Base-by-base conservation (phyloP, 2,888 invertebrate genomes). In the Cataglyphis albicans region DNA sequence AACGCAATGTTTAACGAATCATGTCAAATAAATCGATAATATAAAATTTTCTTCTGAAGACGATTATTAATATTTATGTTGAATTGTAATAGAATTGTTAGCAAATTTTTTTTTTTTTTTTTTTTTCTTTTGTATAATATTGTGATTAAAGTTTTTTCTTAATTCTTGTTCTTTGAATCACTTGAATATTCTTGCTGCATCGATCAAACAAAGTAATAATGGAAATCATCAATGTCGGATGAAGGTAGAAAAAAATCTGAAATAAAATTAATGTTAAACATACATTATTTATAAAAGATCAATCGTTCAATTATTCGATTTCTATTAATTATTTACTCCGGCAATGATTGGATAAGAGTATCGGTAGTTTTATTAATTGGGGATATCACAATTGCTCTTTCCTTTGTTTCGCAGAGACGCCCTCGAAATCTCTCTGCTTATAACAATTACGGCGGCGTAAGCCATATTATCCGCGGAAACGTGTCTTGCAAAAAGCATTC, bases 261-360 rank as follows among this genome's bases (percentile, higher is more conserved):
- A 81, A 83, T 85, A 61, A 83, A 73, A 38, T 81, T 82, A 80
- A 70, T 80, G 85, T 86, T 78, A 70, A 68, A 55, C 44, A 73
- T 44, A 38, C 65, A 65, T 80, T 65, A 73, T 57, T 59, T 55
- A 68, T 48, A 55, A 64, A 72, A 48, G 61, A 25, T 55, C 68
- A 48, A 57, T 29, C 44, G 52, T 18, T 80, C 80, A 82, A 84
- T 84, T 81, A 86, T 84, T 88, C 83, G 73, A 85, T 85, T 75
- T 84, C 75, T 85, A 82, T 86, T 84, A 85, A 85, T 89, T 87
- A 88, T 87, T 89, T 86, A 85, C 67, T 73, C 44, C 55, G 68
- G n/a, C 21, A 18, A 32, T 44, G 68, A 80, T 84, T 80, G 72
- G 57, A 15, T 32, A 52, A 75, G 41, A 57, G 73, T 82, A 61